Conservation (phyloP, 2,888 invertebrate genomes). For the Beris morrisii region DNA sequence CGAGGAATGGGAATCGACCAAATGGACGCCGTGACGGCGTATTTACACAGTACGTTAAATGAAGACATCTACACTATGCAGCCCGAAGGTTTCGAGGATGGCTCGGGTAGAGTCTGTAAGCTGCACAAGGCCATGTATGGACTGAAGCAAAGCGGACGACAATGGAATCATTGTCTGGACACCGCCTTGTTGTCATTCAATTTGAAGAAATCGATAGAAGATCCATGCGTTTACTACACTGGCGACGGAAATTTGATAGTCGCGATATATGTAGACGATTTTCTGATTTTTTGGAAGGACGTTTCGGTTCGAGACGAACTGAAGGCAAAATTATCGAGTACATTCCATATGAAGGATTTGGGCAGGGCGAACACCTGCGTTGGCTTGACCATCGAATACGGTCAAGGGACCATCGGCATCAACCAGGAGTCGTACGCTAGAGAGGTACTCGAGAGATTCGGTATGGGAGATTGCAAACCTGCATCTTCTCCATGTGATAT, state of each 20-base stretch:
- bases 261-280: conserved; percentile 32
- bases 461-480: no score
- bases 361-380: not conserved
- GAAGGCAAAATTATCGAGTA: not conserved
- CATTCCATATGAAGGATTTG: not conserved
- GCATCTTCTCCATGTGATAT: no score
- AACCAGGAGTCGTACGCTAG: not conserved
- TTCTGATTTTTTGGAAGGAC: conserved; percentile 32
- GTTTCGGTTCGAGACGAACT: not conserved
- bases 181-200: no score
- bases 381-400: not conserved
- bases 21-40: conserved; percentile 31
- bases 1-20: conserved; percentile 30
- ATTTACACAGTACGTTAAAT: conserved; percentile 26
- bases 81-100: conserved; percentile 17
- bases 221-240: no score
- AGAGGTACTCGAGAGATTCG: not conserved
- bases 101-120: not conserved
- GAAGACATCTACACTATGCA: conserved; percentile 34
- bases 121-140: conserved; percentile 1
- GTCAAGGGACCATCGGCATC: no score
- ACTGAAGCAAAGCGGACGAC: conserved; percentile 1
- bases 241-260: no score
- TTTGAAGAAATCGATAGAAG: no score
- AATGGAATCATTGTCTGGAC: not conserved